Evolutionary conservation across 53 echinoderm and acorn worm species (phyloP), one percentile per base, ranked within the genome.

Genomic region (Paracentrotus lividus): DNA sequence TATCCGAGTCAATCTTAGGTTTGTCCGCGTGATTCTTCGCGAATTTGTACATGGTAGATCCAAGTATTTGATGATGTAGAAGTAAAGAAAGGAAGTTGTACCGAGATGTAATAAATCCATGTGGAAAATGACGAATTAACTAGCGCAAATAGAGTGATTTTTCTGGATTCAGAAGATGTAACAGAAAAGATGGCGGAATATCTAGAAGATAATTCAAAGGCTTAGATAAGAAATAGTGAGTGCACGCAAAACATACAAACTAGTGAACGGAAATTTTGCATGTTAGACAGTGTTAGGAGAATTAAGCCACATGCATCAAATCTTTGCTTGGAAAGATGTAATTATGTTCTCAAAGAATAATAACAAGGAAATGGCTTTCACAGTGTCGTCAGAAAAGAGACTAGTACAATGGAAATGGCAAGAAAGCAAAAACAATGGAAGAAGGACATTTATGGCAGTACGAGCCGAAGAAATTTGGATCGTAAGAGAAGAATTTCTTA

Each of bases 261-360:
- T 45, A 85, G 89, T 29, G 96, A 96, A 60, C 42, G 96, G 34
- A 60, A 94, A 40, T 96, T 96, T 90, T 94, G 96, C 9, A 76
- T 95, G 93, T 31, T 95, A 0, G 95, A 93, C 53, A 53, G 77
- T 26, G 23, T 92, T 12, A 90, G 93, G 90, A 55, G 42, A 56
- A 53, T 49, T 23, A 96, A 96, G 47, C 96, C 94, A 15, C 85
- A 76, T 27, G 94, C 94, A 24, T 81, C 34, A 7, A 67, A 33
- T 16, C 33, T 51, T 24, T 92, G 92, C 1, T 42, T 94, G 18
- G 96, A 96, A 38, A 89, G 93, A n/a, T 6, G 65, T 96, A 42
- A 93, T 96, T 23, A 93, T 96, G 95, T 93, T 91, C 53, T 77
- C 43, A 47, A 93, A 90, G 40, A 96, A 94, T 85, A 57, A 94